Base-by-base conservation (phyloP, 1,140 invertebrate genomes). In the Caenorhabditis tropicalis region DNA sequence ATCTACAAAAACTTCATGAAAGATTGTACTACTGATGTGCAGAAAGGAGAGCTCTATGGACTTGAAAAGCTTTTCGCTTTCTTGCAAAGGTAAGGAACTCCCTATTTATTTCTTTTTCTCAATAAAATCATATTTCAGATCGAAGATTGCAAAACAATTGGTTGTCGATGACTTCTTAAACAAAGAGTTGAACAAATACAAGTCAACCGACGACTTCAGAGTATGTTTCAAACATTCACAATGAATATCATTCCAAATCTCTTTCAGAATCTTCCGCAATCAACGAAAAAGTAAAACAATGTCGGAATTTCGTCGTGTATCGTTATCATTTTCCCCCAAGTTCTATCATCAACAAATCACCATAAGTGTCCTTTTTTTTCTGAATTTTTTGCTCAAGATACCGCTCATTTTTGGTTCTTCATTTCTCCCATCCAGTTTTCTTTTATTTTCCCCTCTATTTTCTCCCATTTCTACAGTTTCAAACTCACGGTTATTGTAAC, bases 41-140 rank as follows among this genome's bases (percentile, higher is more conserved):
- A 97, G 91, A 94, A 93, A 91, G 96, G 96, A 92, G 96, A 99
- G 92, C 92, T 98, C 24, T 99, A 99, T 93, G 98, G 97, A 51
- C 92, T 99, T 60, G 98, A 99, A 92, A 99, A 99, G 92, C 99
- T 99, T 92, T 98, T 97, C 96, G 96, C 97, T 53, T 99, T 98
- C 93, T 92, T 97, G 7, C 98, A 98, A 92, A 92, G 92, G 87
- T 92, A 90, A 9, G 56, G 9, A 33, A 33, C 39, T 12, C 27
- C 2, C 4, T 49, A 19, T 70, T 3, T 43, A n/a, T 15, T 79
- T 4, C 7, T 19, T 51, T 15, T 10, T 27, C 21, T 10, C 24
- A 39, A 65, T 16, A 27, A 82, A 33, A 16, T 51, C 15, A 51
- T 51, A 43, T 70, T 96, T 96, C 93, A 96, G 96, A 92, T 91